Base-by-base conservation (phyloP, 2,113 vertebrate species). In the Eupsittula cactorum region DNA sequence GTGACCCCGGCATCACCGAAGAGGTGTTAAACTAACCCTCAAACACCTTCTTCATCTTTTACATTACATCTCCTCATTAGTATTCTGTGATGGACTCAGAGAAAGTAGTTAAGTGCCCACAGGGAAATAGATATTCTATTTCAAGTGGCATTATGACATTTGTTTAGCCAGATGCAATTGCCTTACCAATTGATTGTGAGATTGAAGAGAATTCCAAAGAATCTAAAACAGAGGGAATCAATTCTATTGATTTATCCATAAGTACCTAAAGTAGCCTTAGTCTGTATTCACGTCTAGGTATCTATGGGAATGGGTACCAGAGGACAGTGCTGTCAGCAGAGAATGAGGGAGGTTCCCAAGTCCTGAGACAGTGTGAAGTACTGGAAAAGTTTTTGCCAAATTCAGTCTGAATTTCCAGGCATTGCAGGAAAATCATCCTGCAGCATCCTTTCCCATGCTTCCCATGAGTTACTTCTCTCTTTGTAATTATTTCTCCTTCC, bases 221-320 rank as follows among this genome's bases (percentile, higher is more conserved):
- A 64, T 83, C 75, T 88, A 75, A 65, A 90, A 67, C 35, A 77
- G 4, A 21, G 69, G 53, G 12, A 63, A 81, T 95, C 63, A 0
- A 91, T 92, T 70, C 18, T 68, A 96, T 96, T 86, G 88, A 95
- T 96, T 88, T 90, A 94, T 92, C 88, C 82, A 69, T 97, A 76
- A 96, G 95, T 93, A 84, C 80, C 74, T 81, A 11, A 81, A 96
- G 84, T 90, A 50, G 39, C 35, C 50, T 70, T 93, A 59, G 75
- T 92, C 70, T 87, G 53, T 64, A 78, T 67, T 83, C 86, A 42
- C 67, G 8, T 55, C 13, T 39, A 29, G n/a, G 46, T 80, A n/a
- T 59, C 82, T 41, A 29, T 73, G 73, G 93, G 35, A 70, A 65
- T 73, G 69, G 49, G 60, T 37, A n/a, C 31, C 63, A 82, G 44